Evolutionary conservation across 2,113 vertebrate species (phyloP).

Genomic region (human): DNA sequence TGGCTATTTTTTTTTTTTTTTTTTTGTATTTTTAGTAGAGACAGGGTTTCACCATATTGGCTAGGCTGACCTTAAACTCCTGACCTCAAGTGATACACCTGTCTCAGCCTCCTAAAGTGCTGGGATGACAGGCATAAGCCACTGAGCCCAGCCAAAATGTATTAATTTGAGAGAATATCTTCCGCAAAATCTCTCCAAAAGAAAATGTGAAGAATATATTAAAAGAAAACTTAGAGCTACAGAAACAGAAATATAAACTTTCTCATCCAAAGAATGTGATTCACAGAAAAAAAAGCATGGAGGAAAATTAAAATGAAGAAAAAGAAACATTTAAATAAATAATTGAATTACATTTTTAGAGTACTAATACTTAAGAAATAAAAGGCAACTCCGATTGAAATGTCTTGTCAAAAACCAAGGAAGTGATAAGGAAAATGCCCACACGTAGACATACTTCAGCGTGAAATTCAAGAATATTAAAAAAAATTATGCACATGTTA

Average conservation of each 20-base stretch:
- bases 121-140: too few relatives aligned
- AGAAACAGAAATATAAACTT: neutral
- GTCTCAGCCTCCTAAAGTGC: too few relatives aligned
- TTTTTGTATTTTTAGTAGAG: too few relatives aligned
- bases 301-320: neutral
- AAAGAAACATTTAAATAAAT: neutral
- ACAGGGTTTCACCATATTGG: too few relatives aligned
- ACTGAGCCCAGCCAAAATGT: too few relatives aligned
- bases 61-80: too few relatives aligned
- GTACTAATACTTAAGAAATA: neutral
- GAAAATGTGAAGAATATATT: neutral
- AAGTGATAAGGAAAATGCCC: neutral
- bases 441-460: neutral
- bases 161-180: neutral
- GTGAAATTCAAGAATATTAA: neutral
- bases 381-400: neutral
- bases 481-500: neutral
- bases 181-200: neutral
- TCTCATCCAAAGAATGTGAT: neutral
- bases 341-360: neutral
- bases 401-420: neutral
- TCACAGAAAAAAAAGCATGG: neutral
- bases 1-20: too few relatives aligned
- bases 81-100: too few relatives aligned
- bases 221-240: neutral